Evolutionary conservation across 2,113 vertebrate genomes (phyloP), one percentile per base, ranked within the genome.

Genomic region (Chascanopsetta lugubris): DNA sequence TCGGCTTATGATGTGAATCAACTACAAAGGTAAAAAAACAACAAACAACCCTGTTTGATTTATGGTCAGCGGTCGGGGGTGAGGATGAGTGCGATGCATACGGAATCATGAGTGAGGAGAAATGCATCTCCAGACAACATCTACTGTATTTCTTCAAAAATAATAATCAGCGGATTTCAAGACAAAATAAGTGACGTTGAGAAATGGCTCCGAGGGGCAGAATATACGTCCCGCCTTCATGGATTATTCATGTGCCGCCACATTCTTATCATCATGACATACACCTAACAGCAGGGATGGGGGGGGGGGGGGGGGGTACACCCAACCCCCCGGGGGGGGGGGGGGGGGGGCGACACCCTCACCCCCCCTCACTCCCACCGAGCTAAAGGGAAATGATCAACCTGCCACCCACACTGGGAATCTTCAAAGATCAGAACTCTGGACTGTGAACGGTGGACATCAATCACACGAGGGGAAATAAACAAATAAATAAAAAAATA

Each of bases 241-340:
- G 83, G 72, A 74, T 89, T 88, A 88, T 90, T 86, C 85, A 88
- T 88, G 69, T 51, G 4, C 76, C 87, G 86, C 66, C 79, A 74
- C 74, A 46, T 38, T 77, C 69, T 82, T 86, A 89, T 89, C 86
- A 83, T 70, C 81, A 46, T 76, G 75, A 74, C 85, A 75, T 66
- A 79, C 79, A 79, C 83, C 78, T 66, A 77, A 67, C 69, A 63
- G 73, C 71, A 61, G 75, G n/a, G n/a, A n/a, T n/a, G n/a, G n/a
- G n/a, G n/a, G n/a, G n/a, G n/a, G n/a, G n/a, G n/a, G n/a, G n/a
- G n/a, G n/a, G n/a, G n/a, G n/a, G n/a, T n/a, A n/a, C n/a, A n/a
- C n/a, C n/a, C n/a, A n/a, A n/a, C n/a, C n/a, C n/a, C n/a, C n/a
- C n/a, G n/a, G n/a, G n/a, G n/a, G n/a, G n/a, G n/a, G n/a, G n/a